Evolutionary conservation across 2,113 vertebrate species (phyloP).

Genomic region (Phoxinus phoxinus): DNA sequence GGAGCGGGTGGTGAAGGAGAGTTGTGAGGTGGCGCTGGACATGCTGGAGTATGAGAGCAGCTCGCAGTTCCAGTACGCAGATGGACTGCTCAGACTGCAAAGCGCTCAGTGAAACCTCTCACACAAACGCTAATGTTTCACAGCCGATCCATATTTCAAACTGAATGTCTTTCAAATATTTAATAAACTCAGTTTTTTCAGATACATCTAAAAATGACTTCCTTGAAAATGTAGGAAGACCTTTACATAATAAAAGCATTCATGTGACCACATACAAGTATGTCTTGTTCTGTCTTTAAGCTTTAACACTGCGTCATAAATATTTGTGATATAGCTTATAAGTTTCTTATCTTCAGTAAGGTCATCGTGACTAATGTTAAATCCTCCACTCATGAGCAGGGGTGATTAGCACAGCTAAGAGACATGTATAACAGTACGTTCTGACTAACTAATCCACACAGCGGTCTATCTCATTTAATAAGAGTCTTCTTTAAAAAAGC

Average conservation of each 20-base stretch:
- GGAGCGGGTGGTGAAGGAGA: constrained; percentile 92
- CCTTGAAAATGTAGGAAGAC: not conserved
- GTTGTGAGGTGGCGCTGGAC: constrained; percentile 93
- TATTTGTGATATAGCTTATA: constrained; percentile 3
- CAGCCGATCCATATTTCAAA: not conserved
- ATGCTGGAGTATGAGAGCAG: constrained; percentile 86
- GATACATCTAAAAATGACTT: not conserved
- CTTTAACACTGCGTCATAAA: not conserved
- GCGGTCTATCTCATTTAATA: constrained; percentile 36
- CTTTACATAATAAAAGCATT: constrained; percentile 13
- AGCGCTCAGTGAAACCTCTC: constrained; percentile 45
- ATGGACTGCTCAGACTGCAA: constrained; percentile 76
- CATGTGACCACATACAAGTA: not conserved
- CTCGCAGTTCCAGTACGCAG: constrained; percentile 88
- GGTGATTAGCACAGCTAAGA: constrained; percentile 28
- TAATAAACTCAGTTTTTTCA: not conserved
- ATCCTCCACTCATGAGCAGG: not conserved
- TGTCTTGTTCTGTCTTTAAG: not conserved
- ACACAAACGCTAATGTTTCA: not conserved
- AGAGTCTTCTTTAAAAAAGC: not conserved
- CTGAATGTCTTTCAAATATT: not conserved
- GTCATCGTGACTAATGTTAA: not conserved
- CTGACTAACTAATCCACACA: constrained; percentile 43
- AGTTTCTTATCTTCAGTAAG: not conserved
- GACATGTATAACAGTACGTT: constrained; percentile 19